Percentiles rank a stretch among this genome's conserved stretches.
Evolutionary conservation across 2,888 invertebrate species (phyloP).

Genomic region (Aelia acuminata): DNA sequence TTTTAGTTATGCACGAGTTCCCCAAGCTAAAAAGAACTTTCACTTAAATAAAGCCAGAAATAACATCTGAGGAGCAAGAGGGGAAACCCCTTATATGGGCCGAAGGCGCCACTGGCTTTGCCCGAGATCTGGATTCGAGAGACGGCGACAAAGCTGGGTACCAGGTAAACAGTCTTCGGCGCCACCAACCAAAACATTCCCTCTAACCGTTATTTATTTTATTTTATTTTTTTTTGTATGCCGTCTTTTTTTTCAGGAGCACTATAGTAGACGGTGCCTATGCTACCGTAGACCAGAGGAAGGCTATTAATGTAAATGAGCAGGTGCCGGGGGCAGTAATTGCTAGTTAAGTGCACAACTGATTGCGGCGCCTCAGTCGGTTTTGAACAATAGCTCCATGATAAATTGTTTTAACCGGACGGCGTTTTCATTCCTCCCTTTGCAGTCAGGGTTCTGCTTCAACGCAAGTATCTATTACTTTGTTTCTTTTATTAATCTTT

Average conservation of each 20-base stretch:
- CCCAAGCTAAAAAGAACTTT: neutral
- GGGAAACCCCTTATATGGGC: neutral
- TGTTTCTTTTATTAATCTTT: too few relatives aligned
- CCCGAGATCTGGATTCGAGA: neutral
- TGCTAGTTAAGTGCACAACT: slow-evolving; percentile 9
- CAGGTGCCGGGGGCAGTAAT: neutral
- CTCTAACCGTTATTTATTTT: slow-evolving; percentile 15
- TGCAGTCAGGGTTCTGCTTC: neutral
- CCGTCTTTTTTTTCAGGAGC: neutral
- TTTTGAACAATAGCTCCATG: neutral
- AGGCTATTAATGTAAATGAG: slow-evolving; percentile 25
- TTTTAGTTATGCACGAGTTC: neutral
- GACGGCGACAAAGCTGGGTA: neutral
- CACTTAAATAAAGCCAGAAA: neutral
- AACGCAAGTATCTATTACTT: neutral
- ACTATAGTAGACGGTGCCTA: neutral
- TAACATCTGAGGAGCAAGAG: neutral
- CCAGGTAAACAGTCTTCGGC: slow-evolving; percentile 24
- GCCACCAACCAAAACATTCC: slow-evolving; percentile 25
- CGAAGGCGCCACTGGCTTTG: neutral
- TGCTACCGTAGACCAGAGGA: neutral
- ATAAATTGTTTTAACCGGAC: slow-evolving; percentile 30
- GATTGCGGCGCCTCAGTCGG: slow-evolving; percentile 41
- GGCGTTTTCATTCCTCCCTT: neutral
- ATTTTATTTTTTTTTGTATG: neutral